Base-by-base conservation (phyloP, 1,140 invertebrate genomes). In the Micrasema longulum region DNA sequence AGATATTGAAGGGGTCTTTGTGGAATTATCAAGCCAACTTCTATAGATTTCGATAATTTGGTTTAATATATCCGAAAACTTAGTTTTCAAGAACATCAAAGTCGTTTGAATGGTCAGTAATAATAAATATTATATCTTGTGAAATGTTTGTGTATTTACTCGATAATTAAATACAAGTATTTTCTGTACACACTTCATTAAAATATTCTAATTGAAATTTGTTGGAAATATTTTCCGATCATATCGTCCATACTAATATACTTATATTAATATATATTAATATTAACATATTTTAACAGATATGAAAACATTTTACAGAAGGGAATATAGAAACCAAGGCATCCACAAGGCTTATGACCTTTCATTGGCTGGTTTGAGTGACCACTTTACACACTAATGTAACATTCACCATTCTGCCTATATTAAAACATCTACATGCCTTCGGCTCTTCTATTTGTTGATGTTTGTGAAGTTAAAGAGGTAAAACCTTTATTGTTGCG, bases 1-100 rank as follows among this genome's bases (percentile, higher is more conserved):
- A 31, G 71, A 73, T 69, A 62, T 50, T 69, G 64, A 48, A 69
- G 48, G 57, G 67, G 72, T 23, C 72, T 65, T 73, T 69, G 65
- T 69, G 72, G 66, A 47, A 73, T 73, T 69, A 69, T 65, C 22
- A 45, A 41, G 65, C 64, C 71, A 68, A 73, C 64, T 73, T 68
- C 20, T 36, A 23, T 73, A 47, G 48, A 45, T 41, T 48, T 72
- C 26, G 26, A 7, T 31, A 31, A 43, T 22, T 48, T 47, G 23
- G 16, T 60, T 47, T 60, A 62, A 57, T 22, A 69, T 26, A 53
- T 60, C 38, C 60, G 67, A 48, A 60, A 69, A 69, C 52, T 69
- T 69, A 9, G 6, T 18, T 18, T 16, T 60, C 22, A 69, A 31
- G 26, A 31, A 4, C 26, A 47, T 22, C 36, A 20, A 7, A n/a